Evolutionary conservation across 2,113 vertebrate species (phyloP).

Genomic region (Cromileptes altivelis): DNA sequence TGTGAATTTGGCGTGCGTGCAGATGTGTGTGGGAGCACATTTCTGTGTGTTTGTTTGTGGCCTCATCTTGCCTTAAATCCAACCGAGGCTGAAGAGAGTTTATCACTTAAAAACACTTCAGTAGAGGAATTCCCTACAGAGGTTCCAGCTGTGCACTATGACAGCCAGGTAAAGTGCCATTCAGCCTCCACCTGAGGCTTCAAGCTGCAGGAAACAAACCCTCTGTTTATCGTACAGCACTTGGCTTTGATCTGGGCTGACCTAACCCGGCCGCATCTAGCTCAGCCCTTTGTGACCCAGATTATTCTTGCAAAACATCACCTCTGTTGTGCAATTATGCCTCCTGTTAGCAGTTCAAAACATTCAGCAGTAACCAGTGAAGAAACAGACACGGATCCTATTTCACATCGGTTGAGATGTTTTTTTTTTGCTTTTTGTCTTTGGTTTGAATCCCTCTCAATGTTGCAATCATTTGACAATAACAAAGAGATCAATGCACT

Average conservation of each 20-base stretch:
- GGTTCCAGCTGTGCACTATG: conserved; percentile 45
- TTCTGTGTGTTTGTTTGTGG: conserved; percentile 21
- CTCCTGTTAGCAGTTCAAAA: too few species aligned
- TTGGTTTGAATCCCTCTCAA: neutral
- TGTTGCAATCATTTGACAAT: neutral
- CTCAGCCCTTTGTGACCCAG: conserved; percentile 6
- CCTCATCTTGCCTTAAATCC: neutral
- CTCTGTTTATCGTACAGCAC: neutral
- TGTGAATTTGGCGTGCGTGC: neutral
- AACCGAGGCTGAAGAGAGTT: conserved; percentile 6
- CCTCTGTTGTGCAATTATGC: too few species aligned
- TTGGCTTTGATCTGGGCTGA: conserved; percentile 34
- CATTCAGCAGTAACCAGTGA: neutral
- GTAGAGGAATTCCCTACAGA: conserved; percentile 24
- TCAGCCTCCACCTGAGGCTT: conserved; percentile 42
- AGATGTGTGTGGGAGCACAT: neutral
- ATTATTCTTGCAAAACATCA: neutral
- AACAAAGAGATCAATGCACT: neutral
- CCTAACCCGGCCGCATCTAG: conserved; percentile 13
- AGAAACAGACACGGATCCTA: neutral
- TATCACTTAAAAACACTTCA: conserved; percentile 8
- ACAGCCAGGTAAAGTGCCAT: conserved; percentile 18
- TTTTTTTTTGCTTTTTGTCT: neutral
- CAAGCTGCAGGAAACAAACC: conserved; percentile 9
- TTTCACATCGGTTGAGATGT: neutral